Base-by-base conservation (phyloP, 2,113 vertebrate species). In the Pampusana beccarii region DNA sequence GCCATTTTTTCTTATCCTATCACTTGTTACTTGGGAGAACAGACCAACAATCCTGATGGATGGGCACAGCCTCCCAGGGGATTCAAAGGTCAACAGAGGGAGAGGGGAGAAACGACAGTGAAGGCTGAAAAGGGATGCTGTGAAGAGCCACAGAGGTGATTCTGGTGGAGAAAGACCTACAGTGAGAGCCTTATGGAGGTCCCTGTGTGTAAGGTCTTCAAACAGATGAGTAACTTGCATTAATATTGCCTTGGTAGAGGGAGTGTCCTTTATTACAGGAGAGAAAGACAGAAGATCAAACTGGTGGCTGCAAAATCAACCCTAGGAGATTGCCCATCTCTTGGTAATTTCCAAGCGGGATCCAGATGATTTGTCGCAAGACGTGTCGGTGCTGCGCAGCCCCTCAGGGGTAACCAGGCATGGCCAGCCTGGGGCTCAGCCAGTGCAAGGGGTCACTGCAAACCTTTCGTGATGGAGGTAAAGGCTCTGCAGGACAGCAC, bases 321-420 rank as follows among this genome's bases (percentile, higher is more conserved):
- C 21, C 51, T 14, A 16, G 58, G 54, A 65, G 29, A 54, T 82
- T 82, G 54, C 29, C 53, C 54, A 17, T 61, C 11, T 65, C 40
- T 40, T 53, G 40, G 5, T 50, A 31, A 60, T 53, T 72, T 80
- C 38, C 10, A 42, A 0, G 33, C 44, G 56, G 50, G 25, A 46
- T 50, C 42, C 26, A 44, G 28, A 69, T 60, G 42, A 34, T 67
- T 71, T 82, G 18, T 65, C 70, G 48, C 25, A n/a, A 50, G 48
- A 26, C 2, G 10, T 34, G 36, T 44, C 0, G 0, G 36, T 74
- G 31, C 42, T 16, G 8, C 0, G 1, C 46, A 26, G 48, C 8
- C 61, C 66, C 6, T 3, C 10, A 9, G 80, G 40, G 36, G 42
- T n/a, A 50, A 64, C 8, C 12, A 50, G 44, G 31, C 29, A 67